Conservation (phyloP, 2,113 vertebrate genomes). For the Echinops telfairi region DNA sequence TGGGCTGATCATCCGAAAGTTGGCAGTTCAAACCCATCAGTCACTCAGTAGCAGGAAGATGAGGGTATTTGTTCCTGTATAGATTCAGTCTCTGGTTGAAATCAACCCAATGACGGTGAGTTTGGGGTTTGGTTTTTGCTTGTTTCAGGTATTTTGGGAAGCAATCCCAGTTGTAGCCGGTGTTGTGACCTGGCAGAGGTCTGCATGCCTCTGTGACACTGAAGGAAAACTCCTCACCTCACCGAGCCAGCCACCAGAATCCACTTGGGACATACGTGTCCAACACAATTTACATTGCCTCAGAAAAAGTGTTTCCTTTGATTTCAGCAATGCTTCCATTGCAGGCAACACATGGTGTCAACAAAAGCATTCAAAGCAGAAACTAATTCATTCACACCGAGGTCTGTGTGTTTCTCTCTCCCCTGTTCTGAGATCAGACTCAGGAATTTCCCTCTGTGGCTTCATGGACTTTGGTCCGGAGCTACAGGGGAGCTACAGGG, state of each 20-base stretch:
- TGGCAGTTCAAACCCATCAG: no score
- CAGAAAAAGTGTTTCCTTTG: not conserved
- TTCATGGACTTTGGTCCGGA: no score
- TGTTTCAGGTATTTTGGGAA: not conserved
- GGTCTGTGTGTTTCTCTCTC: not conserved
- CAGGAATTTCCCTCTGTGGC: fast-evolving
- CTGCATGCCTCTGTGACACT: not conserved
- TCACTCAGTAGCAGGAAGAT: no score
- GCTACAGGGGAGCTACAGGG: no score
- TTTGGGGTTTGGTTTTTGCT: no score
- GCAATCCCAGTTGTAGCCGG: not conserved
- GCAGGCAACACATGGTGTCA: not conserved
- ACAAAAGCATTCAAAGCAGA: not conserved
- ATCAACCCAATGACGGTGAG: no score
- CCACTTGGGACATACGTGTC: not conserved
- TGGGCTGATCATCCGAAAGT: no score
- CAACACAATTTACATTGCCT: not conserved
- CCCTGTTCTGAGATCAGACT: not conserved
- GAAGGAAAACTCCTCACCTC: not conserved
- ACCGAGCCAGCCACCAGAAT: not conserved
- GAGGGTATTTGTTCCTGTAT: no score
- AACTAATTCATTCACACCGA: not conserved
- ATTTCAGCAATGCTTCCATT: not conserved
- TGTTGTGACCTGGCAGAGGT: not conserved
- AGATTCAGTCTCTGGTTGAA: no score